Evolutionary conservation across 2,888 invertebrate genomes (phyloP), one percentile per base, ranked within the genome.

Genomic region (Mongoloraphidia duomilia): DNA sequence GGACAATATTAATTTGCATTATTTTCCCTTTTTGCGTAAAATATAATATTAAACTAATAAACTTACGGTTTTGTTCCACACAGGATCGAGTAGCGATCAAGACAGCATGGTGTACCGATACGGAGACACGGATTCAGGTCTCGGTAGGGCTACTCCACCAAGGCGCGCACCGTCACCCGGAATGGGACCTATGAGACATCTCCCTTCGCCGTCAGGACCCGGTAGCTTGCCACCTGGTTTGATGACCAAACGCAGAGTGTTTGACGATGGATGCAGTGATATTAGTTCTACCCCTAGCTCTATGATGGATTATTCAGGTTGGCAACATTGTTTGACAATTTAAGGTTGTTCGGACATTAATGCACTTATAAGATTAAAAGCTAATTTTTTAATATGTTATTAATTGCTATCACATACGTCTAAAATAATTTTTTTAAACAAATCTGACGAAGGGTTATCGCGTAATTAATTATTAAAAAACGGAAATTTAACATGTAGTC

Each of bases 91-190:
- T 61, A 74, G 71, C 56, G 75, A 76, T 60, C 75, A 75, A 60
- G 75, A 76, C 59, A 74, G 73, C 61, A 62, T 75, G 59, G 68
- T 70, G 50, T 73, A 73, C 63, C 70, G 73, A 46, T 72, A 72
- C 59, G 70, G 74, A 66, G 81, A 80, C 70, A 80, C 84, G 68
- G 89, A 89, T 75, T 87, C 87, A 58, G 90, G 89, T 55, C 73
- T 89, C 69, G 90, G 90, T 43, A 77, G 88, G 61, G 86, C 88
- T 45, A 90, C 91, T 49, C 90, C 90, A 49, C 89, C 90, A 45
- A 76, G 90, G 55, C 79, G 90, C 63, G 88, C 88, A 41, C 85
- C 89, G 47, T 89, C 89, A 55, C 89, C 89, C 26, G 88, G 86
- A 49, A 79, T 85, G 77, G 72, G 75, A 55, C 75, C 77, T 58